phyloP scores from a whole-genome alignment of 2,888 invertebrate genomes.

The Agriopis leucophaearia region DNA sequence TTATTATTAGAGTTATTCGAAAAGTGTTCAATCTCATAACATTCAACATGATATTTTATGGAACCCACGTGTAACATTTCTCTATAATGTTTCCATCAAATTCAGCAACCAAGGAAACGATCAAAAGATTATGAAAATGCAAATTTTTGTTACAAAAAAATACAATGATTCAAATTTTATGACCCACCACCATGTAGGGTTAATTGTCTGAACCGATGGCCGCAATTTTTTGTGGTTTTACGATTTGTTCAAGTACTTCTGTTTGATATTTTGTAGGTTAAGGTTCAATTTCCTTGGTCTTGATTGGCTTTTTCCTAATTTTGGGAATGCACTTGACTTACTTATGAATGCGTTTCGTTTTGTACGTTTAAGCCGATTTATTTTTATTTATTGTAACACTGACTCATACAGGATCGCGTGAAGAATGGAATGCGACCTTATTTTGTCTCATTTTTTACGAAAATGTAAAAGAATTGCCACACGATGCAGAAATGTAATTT shows the following conservation, averaged over 20 bases:
- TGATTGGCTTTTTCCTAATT: constrained; percentile 35
- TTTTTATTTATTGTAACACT: constrained; percentile 30
- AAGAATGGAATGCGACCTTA: constrained; percentile 19
- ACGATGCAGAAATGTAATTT: background rate
- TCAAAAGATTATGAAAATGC: constrained; percentile 7
- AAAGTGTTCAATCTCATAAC: background rate
- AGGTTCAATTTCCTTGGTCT: constrained; percentile 31
- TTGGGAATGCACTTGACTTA: constrained; percentile 45
- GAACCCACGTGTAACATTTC: too few relatives aligned
- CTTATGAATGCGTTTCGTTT: constrained; percentile 24
- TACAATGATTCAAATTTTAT: constrained; percentile 28
- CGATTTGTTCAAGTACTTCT: constrained; percentile 36
- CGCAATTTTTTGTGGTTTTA: constrained; percentile 30
- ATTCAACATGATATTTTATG: background rate
- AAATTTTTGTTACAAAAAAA: constrained; percentile 20
- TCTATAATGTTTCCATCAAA: background rate
- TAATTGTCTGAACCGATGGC: constrained; percentile 21
- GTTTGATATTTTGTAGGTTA: constrained; percentile 40
- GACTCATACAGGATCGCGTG: constrained; percentile 9
- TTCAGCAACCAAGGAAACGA: constrained; percentile 12
- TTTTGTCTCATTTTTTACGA: background rate
- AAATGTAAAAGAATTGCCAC: constrained; percentile 5
- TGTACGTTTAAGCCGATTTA: constrained; percentile 16
- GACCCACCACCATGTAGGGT: constrained; percentile 18
- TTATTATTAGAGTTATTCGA: too few relatives aligned